Percentiles rank a stretch among this genome's conserved stretches.
Conservation (phyloP, 1,140 invertebrate genomes). For the Lethocerus indicus region DNA sequence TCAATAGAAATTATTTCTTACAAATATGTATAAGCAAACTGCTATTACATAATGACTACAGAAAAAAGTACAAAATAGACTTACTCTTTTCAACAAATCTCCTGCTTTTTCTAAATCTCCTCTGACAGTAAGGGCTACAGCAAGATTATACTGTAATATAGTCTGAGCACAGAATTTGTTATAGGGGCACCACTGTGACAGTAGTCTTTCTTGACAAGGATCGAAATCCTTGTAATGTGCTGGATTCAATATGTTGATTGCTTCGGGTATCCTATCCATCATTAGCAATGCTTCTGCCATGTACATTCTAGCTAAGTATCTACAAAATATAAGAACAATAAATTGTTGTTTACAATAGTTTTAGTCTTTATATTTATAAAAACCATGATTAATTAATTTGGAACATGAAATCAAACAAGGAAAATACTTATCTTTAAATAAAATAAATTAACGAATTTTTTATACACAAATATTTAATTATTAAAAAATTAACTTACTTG, state of each 20-base stretch:
- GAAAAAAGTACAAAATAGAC: constrained; percentile 10
- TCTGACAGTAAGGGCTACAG: constrained; percentile 54
- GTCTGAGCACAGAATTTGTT: constrained; percentile 42
- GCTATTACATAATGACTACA: constrained; percentile 2
- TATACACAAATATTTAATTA: neutral
- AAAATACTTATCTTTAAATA: neutral
- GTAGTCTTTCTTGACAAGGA: constrained; percentile 14
- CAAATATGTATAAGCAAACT: too few relatives aligned
- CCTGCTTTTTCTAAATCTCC: constrained; percentile 60
- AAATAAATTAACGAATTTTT: neutral
- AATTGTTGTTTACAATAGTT: neutral
- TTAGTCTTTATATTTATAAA: neutral
- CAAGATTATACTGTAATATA: constrained; percentile 63
- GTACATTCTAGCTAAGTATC: constrained; percentile 73
- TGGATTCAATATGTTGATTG: constrained; percentile 67
- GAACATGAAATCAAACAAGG: neutral
- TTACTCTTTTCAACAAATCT: constrained; percentile 43
- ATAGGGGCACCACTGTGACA: constrained; percentile 45
- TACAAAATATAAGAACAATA: constrained; percentile 24
- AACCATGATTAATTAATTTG: neutral
- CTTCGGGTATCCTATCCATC: constrained; percentile 65
- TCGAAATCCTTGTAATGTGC: constrained; percentile 45
- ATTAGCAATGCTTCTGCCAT: constrained; percentile 76
- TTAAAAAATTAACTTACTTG: constrained; percentile 27
- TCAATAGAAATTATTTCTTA: too few relatives aligned